phyloP scores from a whole-genome alignment of 2,113 vertebrate species.

The Mormyrus lacerda region DNA sequence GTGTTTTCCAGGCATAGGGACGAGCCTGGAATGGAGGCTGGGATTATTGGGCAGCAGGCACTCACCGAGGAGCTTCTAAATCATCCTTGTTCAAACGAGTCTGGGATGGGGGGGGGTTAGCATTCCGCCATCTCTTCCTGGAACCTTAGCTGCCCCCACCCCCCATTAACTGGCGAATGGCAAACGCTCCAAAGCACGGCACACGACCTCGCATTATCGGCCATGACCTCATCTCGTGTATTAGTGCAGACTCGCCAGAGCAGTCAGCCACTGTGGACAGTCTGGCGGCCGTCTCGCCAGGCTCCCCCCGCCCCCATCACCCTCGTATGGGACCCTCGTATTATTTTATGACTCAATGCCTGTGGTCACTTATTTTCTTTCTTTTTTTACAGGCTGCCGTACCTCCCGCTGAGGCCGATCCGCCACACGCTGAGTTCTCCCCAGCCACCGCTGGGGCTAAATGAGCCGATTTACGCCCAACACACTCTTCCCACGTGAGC shows the following conservation, averaged over 20 bases:
- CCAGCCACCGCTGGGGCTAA: background rate
- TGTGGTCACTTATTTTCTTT: background rate
- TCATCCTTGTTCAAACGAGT: background rate
- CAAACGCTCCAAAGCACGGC: background rate
- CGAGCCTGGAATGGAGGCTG: background rate
- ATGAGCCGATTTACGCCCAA: background rate
- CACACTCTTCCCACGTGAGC: background rate
- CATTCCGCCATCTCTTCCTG: background rate
- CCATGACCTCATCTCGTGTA: slow-evolving; percentile 16
- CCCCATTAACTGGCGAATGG: background rate
- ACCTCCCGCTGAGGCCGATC: background rate
- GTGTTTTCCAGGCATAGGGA: background rate
- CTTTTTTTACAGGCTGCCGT: background rate
- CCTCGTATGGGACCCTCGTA: background rate
- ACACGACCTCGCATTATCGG: slow-evolving; percentile 5
- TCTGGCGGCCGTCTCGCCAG: background rate
- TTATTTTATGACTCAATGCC: slow-evolving; percentile 1
- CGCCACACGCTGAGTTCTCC: background rate
- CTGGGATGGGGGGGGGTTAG: background rate
- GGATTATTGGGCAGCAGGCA: background rate
- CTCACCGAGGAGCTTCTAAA: background rate
- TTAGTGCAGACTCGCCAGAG: background rate
- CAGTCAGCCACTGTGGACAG: slow-evolving; percentile 2
- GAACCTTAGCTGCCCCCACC: background rate
- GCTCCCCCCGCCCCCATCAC: background rate